Evolutionary conservation across 2,797 vertebrate species (phyloP).

Genomic region (Xenentodon cancila): DNA sequence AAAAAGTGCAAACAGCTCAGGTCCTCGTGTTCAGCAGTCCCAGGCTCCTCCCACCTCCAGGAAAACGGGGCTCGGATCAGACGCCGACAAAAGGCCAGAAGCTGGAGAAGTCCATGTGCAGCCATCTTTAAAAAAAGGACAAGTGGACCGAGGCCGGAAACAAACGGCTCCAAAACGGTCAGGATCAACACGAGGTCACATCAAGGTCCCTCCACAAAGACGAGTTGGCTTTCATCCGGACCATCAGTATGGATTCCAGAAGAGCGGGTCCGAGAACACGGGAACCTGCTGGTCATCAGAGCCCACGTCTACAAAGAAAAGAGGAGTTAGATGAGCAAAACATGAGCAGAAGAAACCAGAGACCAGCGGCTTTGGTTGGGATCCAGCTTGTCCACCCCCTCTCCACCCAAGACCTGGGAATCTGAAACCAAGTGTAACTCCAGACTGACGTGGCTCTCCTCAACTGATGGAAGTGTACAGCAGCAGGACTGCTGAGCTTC

Average conservation of each 20-base stretch:
- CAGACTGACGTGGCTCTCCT: too few species aligned
- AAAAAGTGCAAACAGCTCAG: slow-evolving; percentile 20
- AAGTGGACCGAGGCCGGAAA: not conserved
- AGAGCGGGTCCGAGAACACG: slow-evolving; percentile 55
- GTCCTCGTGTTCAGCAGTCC: not conserved
- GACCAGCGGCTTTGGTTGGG: not conserved
- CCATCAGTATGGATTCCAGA: slow-evolving; percentile 70
- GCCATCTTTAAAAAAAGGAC: slow-evolving; percentile 56
- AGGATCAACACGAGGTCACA: not conserved
- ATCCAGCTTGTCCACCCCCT: too few species aligned
- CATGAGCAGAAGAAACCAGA: not conserved
- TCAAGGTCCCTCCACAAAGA: too few species aligned
- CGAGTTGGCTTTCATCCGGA: not conserved
- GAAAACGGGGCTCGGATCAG: not conserved
- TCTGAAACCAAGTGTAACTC: too few species aligned
- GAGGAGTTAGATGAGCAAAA: not conserved
- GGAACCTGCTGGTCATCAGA: slow-evolving; percentile 74
- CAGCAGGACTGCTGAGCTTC: too few species aligned
- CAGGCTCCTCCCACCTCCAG: too few species aligned
- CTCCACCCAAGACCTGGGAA: too few species aligned
- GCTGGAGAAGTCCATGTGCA: slow-evolving; percentile 8
- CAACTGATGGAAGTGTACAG: too few species aligned
- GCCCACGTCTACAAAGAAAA: slow-evolving; percentile 34
- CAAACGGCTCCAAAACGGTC: not conserved
- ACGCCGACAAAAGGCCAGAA: not conserved